phyloP scores from a whole-genome alignment of 2,797 vertebrate species.

The Threskiornis aethiopicus region DNA sequence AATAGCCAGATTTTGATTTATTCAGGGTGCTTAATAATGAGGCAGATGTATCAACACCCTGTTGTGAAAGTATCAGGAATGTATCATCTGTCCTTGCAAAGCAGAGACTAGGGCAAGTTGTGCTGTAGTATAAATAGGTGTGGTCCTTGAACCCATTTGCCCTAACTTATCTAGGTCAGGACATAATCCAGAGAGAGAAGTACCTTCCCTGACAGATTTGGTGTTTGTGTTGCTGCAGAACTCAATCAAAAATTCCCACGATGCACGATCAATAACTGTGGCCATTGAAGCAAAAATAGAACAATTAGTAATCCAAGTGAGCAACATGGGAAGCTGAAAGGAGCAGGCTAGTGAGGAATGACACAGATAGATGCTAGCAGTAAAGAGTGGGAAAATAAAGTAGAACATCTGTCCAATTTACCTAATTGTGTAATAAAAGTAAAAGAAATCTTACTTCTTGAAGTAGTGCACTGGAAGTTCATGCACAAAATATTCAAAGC shows the following conservation, averaged over 20 bases:
- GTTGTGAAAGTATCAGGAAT: neutral
- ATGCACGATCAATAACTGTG: neutral
- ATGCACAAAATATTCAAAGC: neutral
- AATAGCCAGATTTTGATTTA: neutral
- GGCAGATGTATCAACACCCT: neutral
- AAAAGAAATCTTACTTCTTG: neutral
- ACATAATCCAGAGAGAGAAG: neutral
- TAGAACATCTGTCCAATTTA: constrained; percentile 23
- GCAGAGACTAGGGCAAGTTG: neutral
- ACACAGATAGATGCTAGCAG: constrained; percentile 13
- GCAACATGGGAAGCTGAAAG: neutral
- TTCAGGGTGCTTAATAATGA: neutral
- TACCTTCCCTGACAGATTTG: neutral
- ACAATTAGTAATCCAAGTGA: neutral
- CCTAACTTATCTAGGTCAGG: neutral
- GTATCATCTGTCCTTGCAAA: neutral
- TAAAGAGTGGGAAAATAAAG: neutral
- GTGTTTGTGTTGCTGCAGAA: neutral
- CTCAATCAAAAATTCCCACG: neutral
- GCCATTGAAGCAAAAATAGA: neutral
- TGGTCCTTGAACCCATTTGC: neutral
- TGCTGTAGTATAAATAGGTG: neutral
- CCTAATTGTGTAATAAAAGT: constrained; percentile 11
- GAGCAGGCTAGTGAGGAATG: neutral
- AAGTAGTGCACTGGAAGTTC: neutral